Conservation (phyloP, 30 jellyfish, hydroid and myxozoan genomes). For the Aurelia coerulea region DNA sequence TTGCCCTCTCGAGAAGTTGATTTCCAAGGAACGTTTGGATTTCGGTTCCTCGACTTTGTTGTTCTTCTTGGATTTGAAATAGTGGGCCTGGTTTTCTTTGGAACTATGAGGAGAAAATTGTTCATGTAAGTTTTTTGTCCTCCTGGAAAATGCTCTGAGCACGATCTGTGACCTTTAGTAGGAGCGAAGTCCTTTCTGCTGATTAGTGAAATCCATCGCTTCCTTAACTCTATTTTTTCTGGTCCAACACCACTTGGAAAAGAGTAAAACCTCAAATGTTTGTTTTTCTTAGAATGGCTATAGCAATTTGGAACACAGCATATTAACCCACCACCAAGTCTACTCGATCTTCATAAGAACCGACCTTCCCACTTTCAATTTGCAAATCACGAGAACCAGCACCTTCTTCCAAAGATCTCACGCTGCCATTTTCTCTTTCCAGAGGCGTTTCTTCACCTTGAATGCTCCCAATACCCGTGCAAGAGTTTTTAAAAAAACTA, state of each 20-base stretch:
- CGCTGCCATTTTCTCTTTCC: background rate
- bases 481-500: background rate
- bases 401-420: background rate
- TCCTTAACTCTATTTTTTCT: background rate
- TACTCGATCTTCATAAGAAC: no score
- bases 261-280: background rate
- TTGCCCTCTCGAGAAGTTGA: no score
- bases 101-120: slow-evolving; percentile 16
- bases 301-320: background rate
- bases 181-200: slow-evolving; percentile 14
- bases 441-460: background rate
- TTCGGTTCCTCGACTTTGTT: slow-evolving; percentile 13
- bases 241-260: slow-evolving; percentile 4
- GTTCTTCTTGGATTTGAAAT: no score
- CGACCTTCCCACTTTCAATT: no score
- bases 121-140: slow-evolving; percentile 37
- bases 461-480: slow-evolving; percentile 3
- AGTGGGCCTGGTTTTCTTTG: slow-evolving; percentile 11
- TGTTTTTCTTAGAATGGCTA: background rate
- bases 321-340: background rate
- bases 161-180: slow-evolving; percentile 21
- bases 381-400: background rate
- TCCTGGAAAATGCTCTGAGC: slow-evolving; percentile 45
- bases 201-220: background rate
- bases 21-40: background rate